Percentiles rank a stretch among this genome's conserved stretches.
These are phyloP conservation scores for Pyrrhosoma nymphula DNA, from an alignment of 2,888 invertebrate genomes.

Conservation along the genomic window DNA sequence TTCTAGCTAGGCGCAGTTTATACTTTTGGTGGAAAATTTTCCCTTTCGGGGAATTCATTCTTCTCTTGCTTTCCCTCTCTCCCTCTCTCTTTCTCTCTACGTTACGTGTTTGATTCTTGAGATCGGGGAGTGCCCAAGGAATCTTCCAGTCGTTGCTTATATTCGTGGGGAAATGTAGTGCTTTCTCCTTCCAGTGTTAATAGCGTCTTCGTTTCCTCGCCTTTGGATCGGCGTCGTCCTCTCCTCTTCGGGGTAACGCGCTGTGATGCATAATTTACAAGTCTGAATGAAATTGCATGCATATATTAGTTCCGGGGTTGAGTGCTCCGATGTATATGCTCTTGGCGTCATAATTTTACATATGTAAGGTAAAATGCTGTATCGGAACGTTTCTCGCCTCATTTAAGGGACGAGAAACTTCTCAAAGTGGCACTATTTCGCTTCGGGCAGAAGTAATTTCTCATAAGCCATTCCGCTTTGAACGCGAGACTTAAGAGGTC, in stretches of 20 bases:
- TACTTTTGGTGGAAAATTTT: not conserved
- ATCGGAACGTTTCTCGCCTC: not conserved
- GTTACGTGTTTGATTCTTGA: not conserved
- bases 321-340: not conserved
- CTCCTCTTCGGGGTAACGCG: not conserved
- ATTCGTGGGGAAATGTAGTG: not conserved
- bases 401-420: not conserved
- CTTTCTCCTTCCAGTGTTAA: not conserved
- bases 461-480: not conserved
- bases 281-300: not conserved
- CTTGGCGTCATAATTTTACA: not conserved
- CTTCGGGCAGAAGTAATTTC: slow-evolving; percentile 37
- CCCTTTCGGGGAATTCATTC: not conserved
- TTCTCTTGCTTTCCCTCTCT: not conserved
- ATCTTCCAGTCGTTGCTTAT: not conserved
- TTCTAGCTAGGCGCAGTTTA: not conserved
- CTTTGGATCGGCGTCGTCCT: not conserved
- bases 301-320: not conserved
- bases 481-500: not conserved
- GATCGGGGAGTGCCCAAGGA: no score
- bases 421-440: not conserved
- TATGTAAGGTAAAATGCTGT: not conserved
- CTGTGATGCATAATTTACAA: not conserved
- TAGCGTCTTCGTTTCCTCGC: not conserved
- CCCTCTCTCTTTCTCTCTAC: no score